Percentiles rank a stretch among this genome's conserved stretches.
phyloP scores from a whole-genome alignment of 92 coral and sea anemone species.

The Parazoanthus atlanticus region DNA sequence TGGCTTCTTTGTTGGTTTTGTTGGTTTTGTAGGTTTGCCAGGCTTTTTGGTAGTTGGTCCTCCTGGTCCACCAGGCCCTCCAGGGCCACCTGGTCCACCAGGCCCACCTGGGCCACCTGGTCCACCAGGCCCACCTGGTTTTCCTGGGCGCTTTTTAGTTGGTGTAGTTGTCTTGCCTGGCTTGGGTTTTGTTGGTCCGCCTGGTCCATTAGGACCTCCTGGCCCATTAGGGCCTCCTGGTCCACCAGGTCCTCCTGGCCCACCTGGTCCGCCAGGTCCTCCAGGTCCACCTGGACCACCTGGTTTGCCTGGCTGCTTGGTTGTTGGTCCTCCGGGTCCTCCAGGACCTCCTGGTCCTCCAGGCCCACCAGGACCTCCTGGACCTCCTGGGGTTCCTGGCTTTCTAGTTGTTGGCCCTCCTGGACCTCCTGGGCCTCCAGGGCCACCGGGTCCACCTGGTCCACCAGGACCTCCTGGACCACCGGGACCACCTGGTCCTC shows the following conservation, averaged over 20 bases:
- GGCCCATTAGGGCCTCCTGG: slow-evolving; percentile 68
- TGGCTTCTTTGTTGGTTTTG: slow-evolving; percentile 63
- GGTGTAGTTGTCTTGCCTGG: slow-evolving; percentile 80
- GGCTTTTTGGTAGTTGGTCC: slow-evolving; percentile 60
- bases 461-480: slow-evolving; percentile 63
- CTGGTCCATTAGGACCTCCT: slow-evolving; percentile 82
- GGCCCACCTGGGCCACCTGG: slow-evolving; percentile 81
- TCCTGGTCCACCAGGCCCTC: slow-evolving; percentile 74
- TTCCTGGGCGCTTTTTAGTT: slow-evolving; percentile 49
- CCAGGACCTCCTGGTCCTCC: slow-evolving; percentile 82
- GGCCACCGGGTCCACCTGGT: slow-evolving; percentile 77
- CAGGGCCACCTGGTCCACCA: slow-evolving; percentile 68
- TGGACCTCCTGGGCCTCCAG: slow-evolving; percentile 90
- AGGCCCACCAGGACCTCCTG: slow-evolving; percentile 80
- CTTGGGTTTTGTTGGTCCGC: slow-evolving; percentile 76
- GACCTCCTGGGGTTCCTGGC: slow-evolving; percentile 78
- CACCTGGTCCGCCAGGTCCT: slow-evolving; percentile 79
- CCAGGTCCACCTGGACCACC: slow-evolving; percentile 74
- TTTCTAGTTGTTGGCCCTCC: slow-evolving; percentile 76
- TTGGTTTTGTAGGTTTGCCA: slow-evolving; percentile 55
- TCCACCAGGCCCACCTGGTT: slow-evolving; percentile 64
- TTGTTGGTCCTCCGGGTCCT: slow-evolving; percentile 72
- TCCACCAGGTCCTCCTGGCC: slow-evolving; percentile 75
- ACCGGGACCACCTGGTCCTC: slow-evolving; percentile 65
- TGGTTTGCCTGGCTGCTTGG: slow-evolving; percentile 11